phyloP scores from a whole-genome alignment of 92 coral and sea anemone species.

The Virgularia gustaviana region DNA sequence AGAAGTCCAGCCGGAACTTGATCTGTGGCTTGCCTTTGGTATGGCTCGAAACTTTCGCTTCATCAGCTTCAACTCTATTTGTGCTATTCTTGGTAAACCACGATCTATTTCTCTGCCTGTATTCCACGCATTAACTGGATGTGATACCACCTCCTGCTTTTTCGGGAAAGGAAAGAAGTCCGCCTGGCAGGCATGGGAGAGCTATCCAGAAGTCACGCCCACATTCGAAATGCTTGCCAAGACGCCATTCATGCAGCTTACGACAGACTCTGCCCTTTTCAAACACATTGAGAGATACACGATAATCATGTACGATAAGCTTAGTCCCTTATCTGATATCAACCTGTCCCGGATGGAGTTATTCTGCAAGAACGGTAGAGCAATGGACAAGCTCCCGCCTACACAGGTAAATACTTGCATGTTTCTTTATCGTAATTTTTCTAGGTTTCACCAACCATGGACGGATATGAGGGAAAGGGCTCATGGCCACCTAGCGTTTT shows the following conservation, averaged over 20 bases:
- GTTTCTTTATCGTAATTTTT: not conserved
- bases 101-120: constrained; percentile 48
- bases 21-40: constrained; percentile 51
- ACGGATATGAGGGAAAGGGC: constrained; percentile 10
- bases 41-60: constrained; percentile 45
- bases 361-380: constrained; percentile 61
- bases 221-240: constrained; percentile 57
- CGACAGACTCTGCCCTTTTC: constrained; percentile 51
- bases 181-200: constrained; percentile 60
- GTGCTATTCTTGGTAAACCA: constrained; percentile 41
- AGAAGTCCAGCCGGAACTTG: constrained; percentile 32
- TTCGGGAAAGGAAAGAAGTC: constrained; percentile 54
- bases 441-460: constrained; percentile 24
- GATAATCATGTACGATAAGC: constrained; percentile 58
- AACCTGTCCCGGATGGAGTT: constrained; percentile 51
- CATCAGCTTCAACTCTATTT: constrained; percentile 40
- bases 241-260: constrained; percentile 50
- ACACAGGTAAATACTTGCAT: constrained; percentile 45
- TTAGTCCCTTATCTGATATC: constrained; percentile 35
- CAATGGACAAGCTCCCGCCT: constrained; percentile 61
- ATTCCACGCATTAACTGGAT: constrained; percentile 58
- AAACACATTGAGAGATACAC: constrained; percentile 50
- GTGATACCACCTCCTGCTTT: constrained; percentile 54
- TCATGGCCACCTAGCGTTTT: constrained; percentile 11
- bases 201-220: constrained; percentile 50